Evolutionary conservation across 2,888 invertebrate genomes (phyloP).

Genomic region (Helobdella robusta): DNA sequence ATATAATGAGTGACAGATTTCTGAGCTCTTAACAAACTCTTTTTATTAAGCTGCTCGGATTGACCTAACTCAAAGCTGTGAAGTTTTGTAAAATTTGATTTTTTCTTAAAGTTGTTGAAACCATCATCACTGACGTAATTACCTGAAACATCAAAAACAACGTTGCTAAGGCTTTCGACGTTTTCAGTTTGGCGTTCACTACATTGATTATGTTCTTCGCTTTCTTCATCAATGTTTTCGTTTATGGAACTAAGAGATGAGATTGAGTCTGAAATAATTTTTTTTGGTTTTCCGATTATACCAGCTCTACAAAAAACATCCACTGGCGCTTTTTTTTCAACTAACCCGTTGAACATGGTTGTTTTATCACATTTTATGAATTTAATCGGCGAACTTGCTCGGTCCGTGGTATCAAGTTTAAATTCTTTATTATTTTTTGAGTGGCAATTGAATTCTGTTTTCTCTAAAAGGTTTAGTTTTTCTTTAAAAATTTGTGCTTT

Average conservation of each 20-base stretch:
- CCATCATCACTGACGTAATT: too few relatives aligned
- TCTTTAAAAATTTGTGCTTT: too few relatives aligned
- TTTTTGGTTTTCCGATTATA: constrained; percentile 13
- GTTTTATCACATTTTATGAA: constrained; percentile 30
- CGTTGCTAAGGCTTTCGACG: too few relatives aligned
- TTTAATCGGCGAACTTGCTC: constrained; percentile 31
- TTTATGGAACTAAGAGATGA: constrained; percentile 31
- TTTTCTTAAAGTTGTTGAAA: neutral
- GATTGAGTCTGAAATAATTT: constrained; percentile 11
- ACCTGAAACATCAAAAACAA: too few relatives aligned
- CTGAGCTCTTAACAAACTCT: neutral
- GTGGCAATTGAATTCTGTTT: neutral
- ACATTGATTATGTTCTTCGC: constrained; percentile 26
- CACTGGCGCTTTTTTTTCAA: constrained; percentile 28
- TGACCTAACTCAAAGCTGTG: neutral
- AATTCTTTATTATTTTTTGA: neutral
- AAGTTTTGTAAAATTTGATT: neutral
- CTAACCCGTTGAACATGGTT: constrained; percentile 32
- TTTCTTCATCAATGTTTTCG: constrained; percentile 29
- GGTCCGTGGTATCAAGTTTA: constrained; percentile 8
- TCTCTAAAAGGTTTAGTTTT: too few relatives aligned
- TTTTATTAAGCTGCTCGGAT: too few relatives aligned
- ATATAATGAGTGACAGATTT: neutral
- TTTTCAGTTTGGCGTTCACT: too few relatives aligned
- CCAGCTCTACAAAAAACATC: constrained; percentile 32